These are phyloP conservation scores for Acanthosoma haemorrhoidale DNA, from an alignment of 2,888 invertebrate species.

Conservation along the genomic window DNA sequence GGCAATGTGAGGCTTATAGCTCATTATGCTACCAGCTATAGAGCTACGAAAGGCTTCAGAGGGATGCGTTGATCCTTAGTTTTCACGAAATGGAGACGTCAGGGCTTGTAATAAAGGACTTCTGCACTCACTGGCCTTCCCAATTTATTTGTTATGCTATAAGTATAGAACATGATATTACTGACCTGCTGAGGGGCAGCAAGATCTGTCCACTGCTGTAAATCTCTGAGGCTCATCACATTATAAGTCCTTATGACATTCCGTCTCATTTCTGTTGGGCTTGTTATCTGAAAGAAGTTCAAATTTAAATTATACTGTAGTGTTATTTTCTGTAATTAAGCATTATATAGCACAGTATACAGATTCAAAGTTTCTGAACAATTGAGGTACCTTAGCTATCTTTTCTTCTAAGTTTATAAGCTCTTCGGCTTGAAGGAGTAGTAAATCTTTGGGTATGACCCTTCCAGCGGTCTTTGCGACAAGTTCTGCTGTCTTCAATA, in stretches of 20 bases:
- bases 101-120: too few relatives aligned
- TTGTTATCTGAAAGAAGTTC: constrained; percentile 25
- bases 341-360: neutral
- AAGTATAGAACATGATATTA: neutral
- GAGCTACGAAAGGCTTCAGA: too few relatives aligned
- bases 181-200: constrained; percentile 35
- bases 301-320: neutral
- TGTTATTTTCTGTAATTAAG: too few relatives aligned
- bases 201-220: constrained; percentile 44
- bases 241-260: constrained; percentile 45
- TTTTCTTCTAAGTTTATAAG: constrained; percentile 50
- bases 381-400: constrained; percentile 50
- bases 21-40: too few relatives aligned
- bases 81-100: too few relatives aligned
- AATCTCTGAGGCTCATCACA: constrained; percentile 43
- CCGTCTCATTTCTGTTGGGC: constrained; percentile 43
- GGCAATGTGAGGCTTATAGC: too few relatives aligned
- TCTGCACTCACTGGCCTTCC: neutral
- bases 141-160: too few relatives aligned
- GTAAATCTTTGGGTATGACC: constrained; percentile 34
- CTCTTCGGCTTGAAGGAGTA: constrained; percentile 45
- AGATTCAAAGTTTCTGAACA: too few relatives aligned
- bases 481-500: constrained; percentile 41
- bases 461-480: constrained; percentile 40
- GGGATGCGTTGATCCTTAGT: too few relatives aligned